Evolutionary conservation across 2,888 invertebrate genomes (phyloP).

Genomic region (Heliconius sara): DNA sequence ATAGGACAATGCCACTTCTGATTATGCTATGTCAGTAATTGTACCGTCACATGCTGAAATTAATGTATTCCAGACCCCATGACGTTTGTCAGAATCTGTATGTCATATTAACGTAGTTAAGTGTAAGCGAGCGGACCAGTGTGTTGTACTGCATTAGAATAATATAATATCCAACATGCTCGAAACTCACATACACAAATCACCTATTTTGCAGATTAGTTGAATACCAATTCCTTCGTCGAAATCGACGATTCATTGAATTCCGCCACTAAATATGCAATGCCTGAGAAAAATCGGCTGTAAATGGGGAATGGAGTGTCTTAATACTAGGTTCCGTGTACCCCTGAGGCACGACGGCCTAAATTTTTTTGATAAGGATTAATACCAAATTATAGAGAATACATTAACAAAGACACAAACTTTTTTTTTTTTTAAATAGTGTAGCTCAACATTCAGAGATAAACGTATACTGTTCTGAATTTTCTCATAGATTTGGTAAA

Average conservation of each 20-base stretch:
- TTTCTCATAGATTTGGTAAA: too few species aligned
- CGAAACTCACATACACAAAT: neutral
- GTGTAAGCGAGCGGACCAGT: constrained; percentile 3
- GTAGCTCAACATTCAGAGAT: too few species aligned
- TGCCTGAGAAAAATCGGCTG: neutral
- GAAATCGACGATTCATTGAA: too few species aligned
- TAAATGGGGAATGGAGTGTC: neutral
- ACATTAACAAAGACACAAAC: too few species aligned
- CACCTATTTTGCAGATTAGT: too few species aligned
- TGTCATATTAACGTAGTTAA: constrained; percentile 5
- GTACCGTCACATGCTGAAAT: neutral
- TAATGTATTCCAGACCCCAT: neutral
- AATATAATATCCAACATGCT: neutral
- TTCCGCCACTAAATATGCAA: neutral
- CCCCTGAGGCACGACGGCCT: too few species aligned
- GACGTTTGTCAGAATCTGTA: neutral
- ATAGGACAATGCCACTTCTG: neutral
- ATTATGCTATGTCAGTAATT: neutral
- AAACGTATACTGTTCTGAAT: too few species aligned
- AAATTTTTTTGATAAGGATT: too few species aligned
- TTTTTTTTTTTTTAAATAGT: too few species aligned
- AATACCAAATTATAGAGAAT: too few species aligned
- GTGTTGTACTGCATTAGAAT: constrained; percentile 1
- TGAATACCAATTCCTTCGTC: too few species aligned
- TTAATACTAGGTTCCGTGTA: neutral